Evolutionary conservation across 53 echinoderm and acorn worm genomes (phyloP).

Genomic region (Hippasteria phrygiana): DNA sequence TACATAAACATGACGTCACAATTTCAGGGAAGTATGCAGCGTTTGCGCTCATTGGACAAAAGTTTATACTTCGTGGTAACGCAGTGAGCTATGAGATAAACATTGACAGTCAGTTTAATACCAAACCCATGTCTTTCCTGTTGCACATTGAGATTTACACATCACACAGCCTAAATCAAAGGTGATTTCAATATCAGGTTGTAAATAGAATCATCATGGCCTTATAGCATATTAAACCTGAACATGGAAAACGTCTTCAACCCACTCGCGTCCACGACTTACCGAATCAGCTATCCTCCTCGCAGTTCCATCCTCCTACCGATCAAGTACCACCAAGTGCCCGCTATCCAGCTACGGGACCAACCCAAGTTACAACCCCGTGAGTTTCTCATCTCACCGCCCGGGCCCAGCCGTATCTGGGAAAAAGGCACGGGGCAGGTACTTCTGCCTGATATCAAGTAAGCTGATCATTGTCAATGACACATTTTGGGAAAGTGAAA

Average conservation of each 20-base stretch:
- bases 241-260: conserved; percentile 76
- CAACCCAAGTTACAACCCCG: conserved; percentile 77
- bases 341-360: conserved; percentile 77
- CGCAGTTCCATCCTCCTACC: conserved; percentile 55
- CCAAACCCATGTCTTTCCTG: too few relatives aligned
- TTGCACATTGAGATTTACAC: too few relatives aligned
- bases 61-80: not conserved
- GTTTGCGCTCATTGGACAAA: not conserved
- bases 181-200: too few relatives aligned
- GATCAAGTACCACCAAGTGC: conserved; percentile 82
- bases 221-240: too few relatives aligned
- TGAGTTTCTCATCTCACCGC: conserved; percentile 89
- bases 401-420: conserved; percentile 80
- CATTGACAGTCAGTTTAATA: too few relatives aligned
- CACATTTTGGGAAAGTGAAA: not conserved
- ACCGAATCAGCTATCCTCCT: conserved; percentile 64
- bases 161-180: too few relatives aligned
- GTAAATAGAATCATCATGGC: too few relatives aligned
- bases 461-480: not conserved
- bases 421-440: conserved; percentile 70
- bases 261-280: conserved; percentile 61
- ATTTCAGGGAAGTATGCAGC: too few relatives aligned
- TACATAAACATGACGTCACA: too few relatives aligned
- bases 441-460: conserved; percentile 72
- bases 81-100: not conserved